Evolutionary conservation across 2,888 invertebrate species (phyloP).

Genomic region (Atethmia centrago): DNA sequence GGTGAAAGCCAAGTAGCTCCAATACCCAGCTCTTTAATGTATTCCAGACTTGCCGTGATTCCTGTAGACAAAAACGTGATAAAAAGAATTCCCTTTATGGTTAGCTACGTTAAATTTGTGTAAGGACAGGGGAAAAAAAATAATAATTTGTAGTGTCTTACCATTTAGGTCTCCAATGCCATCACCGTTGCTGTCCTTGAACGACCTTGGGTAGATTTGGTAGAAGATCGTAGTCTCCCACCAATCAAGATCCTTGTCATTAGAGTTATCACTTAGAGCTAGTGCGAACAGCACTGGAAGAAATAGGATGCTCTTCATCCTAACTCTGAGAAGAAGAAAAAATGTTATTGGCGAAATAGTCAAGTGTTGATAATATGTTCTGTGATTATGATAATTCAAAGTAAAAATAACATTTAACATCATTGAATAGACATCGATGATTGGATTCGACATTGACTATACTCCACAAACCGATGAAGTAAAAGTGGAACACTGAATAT

Average conservation of each 20-base stretch:
- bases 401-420: neutral
- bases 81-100: neutral
- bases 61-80: conserved; percentile 80
- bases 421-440: neutral
- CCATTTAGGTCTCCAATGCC: conserved; percentile 92
- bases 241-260: conserved; percentile 90
- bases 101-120: no score
- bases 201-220: conserved; percentile 95
- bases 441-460: neutral
- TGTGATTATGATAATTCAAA: neutral
- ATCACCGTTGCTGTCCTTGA: conserved; percentile 94
- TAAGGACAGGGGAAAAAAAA: neutral
- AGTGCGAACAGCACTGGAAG: conserved; percentile 72
- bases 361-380: no score
- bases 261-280: conserved; percentile 64
- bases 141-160: conserved; percentile 59
- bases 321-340: conserved; percentile 43
- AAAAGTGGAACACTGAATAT: neutral
- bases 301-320: conserved; percentile 66
- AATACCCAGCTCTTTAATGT: conserved; percentile 92
- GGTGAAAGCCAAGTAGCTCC: conserved; percentile 95
- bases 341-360: neutral
- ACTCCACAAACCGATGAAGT: neutral
- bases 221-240: conserved; percentile 95
- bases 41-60: conserved; percentile 91